Evolutionary conservation across 2,888 invertebrate genomes (phyloP), one percentile per base, ranked within the genome.

Genomic region (Buathra laborator): DNA sequence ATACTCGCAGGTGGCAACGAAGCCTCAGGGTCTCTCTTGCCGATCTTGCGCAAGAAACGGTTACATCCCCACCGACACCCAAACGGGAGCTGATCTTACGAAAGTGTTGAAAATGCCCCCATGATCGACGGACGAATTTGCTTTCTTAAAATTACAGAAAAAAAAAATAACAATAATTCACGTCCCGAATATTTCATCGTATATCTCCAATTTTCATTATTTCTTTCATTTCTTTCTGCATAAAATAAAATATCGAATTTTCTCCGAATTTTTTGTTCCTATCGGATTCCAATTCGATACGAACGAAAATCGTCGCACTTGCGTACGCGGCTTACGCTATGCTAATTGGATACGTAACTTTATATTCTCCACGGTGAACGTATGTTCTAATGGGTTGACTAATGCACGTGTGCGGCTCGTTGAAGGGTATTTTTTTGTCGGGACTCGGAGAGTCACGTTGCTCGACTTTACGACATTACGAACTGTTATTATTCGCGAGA

Each of bases 291-390:
- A 37, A 37, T 37, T 37, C 37, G 5, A 37, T 37, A 37, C 6
- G 37, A 37, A 37, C 7, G 37, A 37, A 37, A 37, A 37, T 9
- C 5, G 5, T 51, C 7, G 43, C 53, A 59, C 10, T n/a, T 32
- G 46, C 32, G 56, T 12, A 46, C 24, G 53, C 37, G 7, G 70
- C 48, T 81, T 59, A 48, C 67, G 75, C 66, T 64, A 56, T 66
- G 80, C 46, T 81, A 81, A 81, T 81, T 81, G 67, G 62, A 68
- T 29, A 81, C 62, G 75, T 81, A 70, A 75, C 81, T 68, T 68
- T 74, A 51, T n/a, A 51, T 51, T 37, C 37, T 37, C 37, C 74
- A 67, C 59, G 75, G 67, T 67, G 12, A 19, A 67, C 44, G 12
- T 24, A 46, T 62, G 29, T 48, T 32, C 53, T 37, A 16, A 14